Evolutionary conservation across 1,140 invertebrate species (phyloP), one percentile per base, ranked within the genome.

Genomic region (Belonocnema kinseyi): DNA sequence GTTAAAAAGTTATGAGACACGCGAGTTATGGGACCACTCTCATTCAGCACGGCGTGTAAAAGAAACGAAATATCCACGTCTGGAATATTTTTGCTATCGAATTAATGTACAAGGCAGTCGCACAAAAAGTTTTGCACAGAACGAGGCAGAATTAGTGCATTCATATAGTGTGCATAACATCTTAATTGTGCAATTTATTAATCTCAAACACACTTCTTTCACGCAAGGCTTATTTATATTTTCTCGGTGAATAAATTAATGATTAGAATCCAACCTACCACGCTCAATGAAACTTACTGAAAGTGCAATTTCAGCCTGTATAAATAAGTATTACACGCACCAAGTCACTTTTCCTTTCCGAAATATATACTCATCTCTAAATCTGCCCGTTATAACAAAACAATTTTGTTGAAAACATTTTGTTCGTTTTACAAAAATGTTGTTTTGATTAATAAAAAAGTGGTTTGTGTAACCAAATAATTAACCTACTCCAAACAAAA

Each of bases 1-100:
- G 61, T 46, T 61, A 10, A 66, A 46, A 66, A 66, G 61, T 66
- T 46, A 66, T 66, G 33, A 40, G 61, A 66, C 61, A 66, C 61
- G 46, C 21, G 61, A 66, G 61, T 66, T 66, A 66, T 46, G 61
- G 33, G 61, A 66, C 12, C 61, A 66, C 33, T 66, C 61, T 66
- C 26, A 13, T 66, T 66, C 4, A 33, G n/a, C 17, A 40, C 61
- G 26, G 1, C 61, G 11, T n/a, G 61, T 13, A 66, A 66, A 66
- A 66, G 61, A 66, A 66, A 66, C 61, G 17, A 66, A 66, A 26
- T 66, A 66, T 66, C 61, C 26, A 58, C 19, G 56, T 21, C 61
- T 66, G 61, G 61, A 66, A 66, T 66, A 16, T 66, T 66, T 5
- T 66, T 5, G 33, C 33, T 66, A 66, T 66, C 33, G 14, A 66